Percentiles rank a stretch among this genome's conserved stretches.
Evolutionary conservation across 1,140 invertebrate genomes (phyloP).

Genomic region (Arctopsyche grandis): DNA sequence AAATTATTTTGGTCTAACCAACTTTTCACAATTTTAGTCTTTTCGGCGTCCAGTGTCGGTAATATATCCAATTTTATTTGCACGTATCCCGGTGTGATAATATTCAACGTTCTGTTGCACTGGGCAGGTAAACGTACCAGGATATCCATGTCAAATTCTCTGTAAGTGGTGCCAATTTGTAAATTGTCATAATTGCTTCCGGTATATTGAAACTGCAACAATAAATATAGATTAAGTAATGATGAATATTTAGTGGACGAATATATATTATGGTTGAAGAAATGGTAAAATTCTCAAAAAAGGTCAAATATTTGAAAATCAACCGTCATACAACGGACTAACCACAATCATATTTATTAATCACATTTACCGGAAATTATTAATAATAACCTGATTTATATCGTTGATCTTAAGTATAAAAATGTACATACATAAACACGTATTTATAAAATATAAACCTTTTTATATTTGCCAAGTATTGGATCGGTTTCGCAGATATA

Average conservation of each 20-base stretch:
- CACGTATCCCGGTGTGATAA: neutral
- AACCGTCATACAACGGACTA: too few relatives aligned
- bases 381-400: too few relatives aligned
- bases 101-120: neutral
- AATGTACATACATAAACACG: neutral
- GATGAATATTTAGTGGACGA: neutral
- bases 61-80: neutral
- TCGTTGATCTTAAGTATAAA: too few relatives aligned
- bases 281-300: too few relatives aligned
- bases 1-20: neutral
- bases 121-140: neutral
- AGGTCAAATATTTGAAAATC: too few relatives aligned
- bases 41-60: neutral
- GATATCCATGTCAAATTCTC: slow-evolving; percentile 13
- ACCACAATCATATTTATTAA: too few relatives aligned
- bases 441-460: neutral
- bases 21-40: slow-evolving; percentile 9
- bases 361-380: too few relatives aligned
- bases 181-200: slow-evolving; percentile 15
- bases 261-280: too few relatives aligned
- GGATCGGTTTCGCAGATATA: neutral
- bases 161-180: neutral
- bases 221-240: neutral
- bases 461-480: neutral
- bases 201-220: slow-evolving; percentile 12